Base-by-base conservation (phyloP, 2,797 vertebrate genomes). In the Eutrigla gurnardus region DNA sequence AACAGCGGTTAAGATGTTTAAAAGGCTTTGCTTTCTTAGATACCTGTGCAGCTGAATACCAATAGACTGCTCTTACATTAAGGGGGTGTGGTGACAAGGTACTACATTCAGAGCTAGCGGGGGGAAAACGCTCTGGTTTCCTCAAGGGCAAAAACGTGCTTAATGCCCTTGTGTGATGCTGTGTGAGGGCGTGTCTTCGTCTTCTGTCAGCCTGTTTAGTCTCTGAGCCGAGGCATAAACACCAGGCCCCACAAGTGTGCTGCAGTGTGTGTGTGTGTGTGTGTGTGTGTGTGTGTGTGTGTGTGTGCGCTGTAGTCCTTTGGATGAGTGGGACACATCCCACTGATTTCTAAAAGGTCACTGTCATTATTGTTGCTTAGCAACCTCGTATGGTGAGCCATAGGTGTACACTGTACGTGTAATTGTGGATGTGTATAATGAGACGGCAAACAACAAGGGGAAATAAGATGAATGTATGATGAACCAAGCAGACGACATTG, bases 331-430 rank as follows among this genome's bases (percentile, higher is more conserved):
- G 85, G 80, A 85, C 89, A 70, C 70, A 89, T 91, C 90, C 93
- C 88, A 81, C 91, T 93, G 94, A 92, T 92, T 91, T 92, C 84
- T 84, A 88, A 95, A 95, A 95, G 94, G 94, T 95, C 95, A 95
- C 90, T 93, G 90, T 94, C 93, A 94, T 94, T 95, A 94, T 93
- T 94, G 95, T 96, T 95, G 95, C 95, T 90, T 91, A 94, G 95
- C 95, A 96, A 96, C 94, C 89, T 78, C 52, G 86, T 85, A 87
- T 85, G 81, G 75, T 52, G 89, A 92, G 86, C 81, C 88, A 93
- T 90, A 94, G 89, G 92, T 91, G 83, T 75, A 71, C 65, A 62
- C 65, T 63, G 75, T 84, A 85, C 82, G 61, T 25, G 78, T 87
- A 68, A 82, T 73, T 73, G 82, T 77, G 82, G 61, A 72, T 72